phyloP scores from a whole-genome alignment of 2,888 invertebrate genomes.

The Yponomeuta plumbellus region DNA sequence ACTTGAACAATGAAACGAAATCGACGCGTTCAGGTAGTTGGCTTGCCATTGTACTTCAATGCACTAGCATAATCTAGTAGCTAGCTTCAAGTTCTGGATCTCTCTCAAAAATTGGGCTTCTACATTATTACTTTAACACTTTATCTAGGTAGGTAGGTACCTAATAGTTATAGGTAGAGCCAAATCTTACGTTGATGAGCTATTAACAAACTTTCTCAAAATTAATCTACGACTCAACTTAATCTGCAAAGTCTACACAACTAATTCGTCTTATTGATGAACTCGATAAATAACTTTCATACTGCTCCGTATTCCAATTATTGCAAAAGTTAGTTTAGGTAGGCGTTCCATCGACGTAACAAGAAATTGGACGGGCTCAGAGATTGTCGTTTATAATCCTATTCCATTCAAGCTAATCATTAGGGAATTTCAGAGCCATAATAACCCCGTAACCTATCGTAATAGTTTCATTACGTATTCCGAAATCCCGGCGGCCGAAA shows the following conservation, averaged over 20 bases:
- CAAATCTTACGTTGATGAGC: too few relatives aligned
- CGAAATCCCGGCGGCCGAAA: slow-evolving; percentile 32
- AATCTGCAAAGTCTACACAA: neutral
- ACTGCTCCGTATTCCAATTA: slow-evolving; percentile 5
- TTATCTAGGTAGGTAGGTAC: too few relatives aligned
- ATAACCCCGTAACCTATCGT: slow-evolving; percentile 15
- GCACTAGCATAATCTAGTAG: too few relatives aligned
- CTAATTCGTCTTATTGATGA: neutral
- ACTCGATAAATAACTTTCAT: neutral
- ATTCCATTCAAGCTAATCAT: slow-evolving; percentile 3
- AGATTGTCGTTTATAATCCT: slow-evolving; percentile 14
- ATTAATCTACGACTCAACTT: slow-evolving; percentile 1
- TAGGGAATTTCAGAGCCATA: neutral
- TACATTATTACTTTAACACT: too few relatives aligned
- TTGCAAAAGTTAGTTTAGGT: slow-evolving; percentile 4
- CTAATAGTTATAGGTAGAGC: too few relatives aligned
- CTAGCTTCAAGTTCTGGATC: too few relatives aligned
- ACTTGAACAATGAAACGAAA: too few relatives aligned
- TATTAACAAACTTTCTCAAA: neutral
- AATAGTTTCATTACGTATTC: slow-evolving; percentile 27
- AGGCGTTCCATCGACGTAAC: neutral
- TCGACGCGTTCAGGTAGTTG: too few relatives aligned
- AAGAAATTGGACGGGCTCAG: slow-evolving; percentile 10
- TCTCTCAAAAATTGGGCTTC: too few relatives aligned
- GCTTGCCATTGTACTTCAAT: too few relatives aligned